Evolutionary conservation across 2,888 invertebrate genomes (phyloP), one percentile per base, ranked within the genome.

Genomic region (Ophion slaviceki): DNA sequence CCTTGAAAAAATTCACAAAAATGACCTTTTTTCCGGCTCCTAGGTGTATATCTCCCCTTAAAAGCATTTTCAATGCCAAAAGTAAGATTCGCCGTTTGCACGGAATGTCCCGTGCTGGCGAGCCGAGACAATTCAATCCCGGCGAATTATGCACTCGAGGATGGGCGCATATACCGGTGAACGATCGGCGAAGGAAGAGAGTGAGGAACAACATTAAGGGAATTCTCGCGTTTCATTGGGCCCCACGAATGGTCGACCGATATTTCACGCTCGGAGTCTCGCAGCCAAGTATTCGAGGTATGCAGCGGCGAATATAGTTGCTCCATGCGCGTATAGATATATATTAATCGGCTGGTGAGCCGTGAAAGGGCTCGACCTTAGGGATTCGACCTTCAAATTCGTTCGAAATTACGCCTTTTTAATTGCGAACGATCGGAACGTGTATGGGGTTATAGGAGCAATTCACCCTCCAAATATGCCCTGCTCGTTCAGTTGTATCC

Each of bases 181-280:
- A 47, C 8, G 6, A 28, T 17, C 14, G 67, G 20, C 53, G 28
- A 40, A 72, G 67, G 8, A 28, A 28, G 53, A n/a, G 66, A n/a
- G 61, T 11, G 61, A 62, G 74, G 7, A 80, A 47, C 40, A 66
- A 70, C 70, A 68, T 71, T 70, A 66, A 80, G 70, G 68, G 86
- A 83, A 83, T 81, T 70, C 86, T 81, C 80, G 62, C 70, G 83
- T 83, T 80, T 78, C 86, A 86, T 86, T 71, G 82, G 80, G 57
- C 74, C 80, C 66, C 45, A 70, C 72, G 80, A 81, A 78, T 80
- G 68, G 72, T 83, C 78, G 86, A 81, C 83, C 86, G 86, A 83
- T 78, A 83, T 86, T 86, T 86, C 86, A 83, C 78, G 78, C 80
- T 78, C 57, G 45, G 62, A 76, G 71, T 68, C 64, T 71, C 82